Conservation (phyloP, 2,888 invertebrate species). For the Morpho deidamia region DNA sequence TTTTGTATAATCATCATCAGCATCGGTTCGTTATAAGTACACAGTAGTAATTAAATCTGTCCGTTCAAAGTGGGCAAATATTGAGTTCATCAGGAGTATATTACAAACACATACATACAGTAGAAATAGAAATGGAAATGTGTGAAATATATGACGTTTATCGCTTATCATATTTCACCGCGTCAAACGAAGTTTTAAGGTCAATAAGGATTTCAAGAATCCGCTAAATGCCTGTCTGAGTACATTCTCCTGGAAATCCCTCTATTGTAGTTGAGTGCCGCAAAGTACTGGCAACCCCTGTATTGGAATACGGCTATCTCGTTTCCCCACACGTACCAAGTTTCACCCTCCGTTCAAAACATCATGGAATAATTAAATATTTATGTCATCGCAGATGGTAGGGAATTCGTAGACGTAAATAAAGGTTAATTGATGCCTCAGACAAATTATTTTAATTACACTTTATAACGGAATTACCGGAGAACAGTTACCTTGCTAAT, state of each 20-base stretch:
- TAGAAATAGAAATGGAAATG: no score
- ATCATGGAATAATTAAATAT: conserved; percentile 75
- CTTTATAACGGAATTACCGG: background rate
- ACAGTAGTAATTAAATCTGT: no score
- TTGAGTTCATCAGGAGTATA: no score
- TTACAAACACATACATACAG: no score
- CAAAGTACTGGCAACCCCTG: conserved; percentile 61
- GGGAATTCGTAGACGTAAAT: conserved; percentile 24
- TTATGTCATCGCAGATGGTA: conserved; percentile 55
- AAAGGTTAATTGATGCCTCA: conserved; percentile 18
- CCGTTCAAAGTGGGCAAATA: no score
- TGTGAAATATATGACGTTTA: no score
- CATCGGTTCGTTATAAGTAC: no score
- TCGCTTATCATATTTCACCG: no score
- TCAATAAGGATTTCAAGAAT: conserved; percentile 30
- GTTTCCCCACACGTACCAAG: conserved; percentile 41
- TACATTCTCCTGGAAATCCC: conserved; percentile 53
- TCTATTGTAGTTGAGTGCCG: conserved; percentile 45
- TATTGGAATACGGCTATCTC: conserved; percentile 50
- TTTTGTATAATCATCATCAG: no score
- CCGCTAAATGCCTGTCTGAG: conserved; percentile 34
- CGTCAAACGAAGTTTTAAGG: conserved; percentile 8
- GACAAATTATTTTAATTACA: conserved; percentile 11
- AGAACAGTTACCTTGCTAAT: conserved; percentile 1
- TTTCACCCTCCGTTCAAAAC: conserved; percentile 54